Evolutionary conservation across 2,113 vertebrate species (phyloP).

Genomic region (Dipodomys ordii): DNA sequence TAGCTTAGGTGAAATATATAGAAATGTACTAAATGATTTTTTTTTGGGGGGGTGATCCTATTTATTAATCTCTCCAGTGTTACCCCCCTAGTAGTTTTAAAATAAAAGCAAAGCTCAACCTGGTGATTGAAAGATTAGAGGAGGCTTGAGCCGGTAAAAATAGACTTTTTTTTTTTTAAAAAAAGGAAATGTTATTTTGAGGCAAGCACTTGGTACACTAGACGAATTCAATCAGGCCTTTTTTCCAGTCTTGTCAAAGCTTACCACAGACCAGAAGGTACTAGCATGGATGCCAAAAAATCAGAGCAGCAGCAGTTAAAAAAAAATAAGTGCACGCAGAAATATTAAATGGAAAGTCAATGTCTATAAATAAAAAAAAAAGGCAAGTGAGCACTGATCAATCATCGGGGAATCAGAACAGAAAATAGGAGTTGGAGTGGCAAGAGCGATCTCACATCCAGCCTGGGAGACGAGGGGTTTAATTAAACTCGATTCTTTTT

Average conservation of each 20-base stretch:
- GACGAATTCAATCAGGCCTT: slow-evolving; percentile 87
- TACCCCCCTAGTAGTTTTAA: slow-evolving; percentile 80
- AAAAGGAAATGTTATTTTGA: slow-evolving; percentile 87
- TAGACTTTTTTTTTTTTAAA: slow-evolving; percentile 73
- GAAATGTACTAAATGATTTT: slow-evolving; percentile 71
- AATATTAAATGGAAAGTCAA: slow-evolving; percentile 84
- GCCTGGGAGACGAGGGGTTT: slow-evolving; percentile 82
- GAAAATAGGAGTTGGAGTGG: slow-evolving; percentile 80
- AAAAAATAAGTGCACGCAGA: slow-evolving; percentile 83
- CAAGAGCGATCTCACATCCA: slow-evolving; percentile 67
- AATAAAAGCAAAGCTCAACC: slow-evolving; percentile 84
- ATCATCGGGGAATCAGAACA: slow-evolving; percentile 80
- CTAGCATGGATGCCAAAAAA: slow-evolving; percentile 84
- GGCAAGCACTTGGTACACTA: slow-evolving; percentile 86
- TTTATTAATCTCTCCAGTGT: slow-evolving; percentile 75
- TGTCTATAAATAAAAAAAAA: slow-evolving; percentile 83
- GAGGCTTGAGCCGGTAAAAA: slow-evolving; percentile 86
- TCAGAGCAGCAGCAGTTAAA: slow-evolving; percentile 83
- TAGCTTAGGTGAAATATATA: slow-evolving; percentile 71
- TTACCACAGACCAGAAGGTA: slow-evolving; percentile 89
- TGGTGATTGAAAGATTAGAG: slow-evolving; percentile 86
- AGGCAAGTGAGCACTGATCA: slow-evolving; percentile 79
- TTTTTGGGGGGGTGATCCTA: neutral
- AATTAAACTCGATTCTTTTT: slow-evolving; percentile 77
- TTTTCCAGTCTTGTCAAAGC: slow-evolving; percentile 87